phyloP scores from a whole-genome alignment of 2,113 vertebrate species.

The Vicugna pacos region DNA sequence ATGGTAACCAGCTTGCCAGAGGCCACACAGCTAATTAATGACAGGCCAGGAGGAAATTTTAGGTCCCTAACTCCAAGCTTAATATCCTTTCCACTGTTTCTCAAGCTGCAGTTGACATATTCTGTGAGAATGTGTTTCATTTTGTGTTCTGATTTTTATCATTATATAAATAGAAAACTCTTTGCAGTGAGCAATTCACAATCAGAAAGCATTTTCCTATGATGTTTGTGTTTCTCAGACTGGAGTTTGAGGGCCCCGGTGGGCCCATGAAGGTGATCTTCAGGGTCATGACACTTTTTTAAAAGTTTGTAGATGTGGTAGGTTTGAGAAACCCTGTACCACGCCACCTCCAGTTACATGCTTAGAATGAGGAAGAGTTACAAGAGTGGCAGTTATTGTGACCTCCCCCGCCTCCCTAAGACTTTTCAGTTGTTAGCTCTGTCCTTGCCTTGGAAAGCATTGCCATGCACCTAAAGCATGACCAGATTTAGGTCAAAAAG shows the following conservation, averaged over 20 bases:
- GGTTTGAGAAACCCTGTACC: neutral
- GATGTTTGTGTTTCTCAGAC: neutral
- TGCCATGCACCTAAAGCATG: neutral
- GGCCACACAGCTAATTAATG: neutral
- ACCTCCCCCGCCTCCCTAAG: neutral
- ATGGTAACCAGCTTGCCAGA: neutral
- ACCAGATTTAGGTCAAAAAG: neutral
- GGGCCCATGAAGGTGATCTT: neutral
- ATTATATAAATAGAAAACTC: neutral
- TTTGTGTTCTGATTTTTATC: conserved; percentile 39
- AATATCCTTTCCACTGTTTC: neutral
- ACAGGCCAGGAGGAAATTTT: neutral
- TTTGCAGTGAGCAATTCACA: neutral
- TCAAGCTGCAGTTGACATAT: neutral
- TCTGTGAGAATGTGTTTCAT: neutral
- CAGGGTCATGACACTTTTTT: neutral
- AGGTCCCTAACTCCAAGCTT: neutral
- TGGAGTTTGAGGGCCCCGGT: neutral
- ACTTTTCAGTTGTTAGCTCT: neutral
- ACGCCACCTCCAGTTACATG: neutral
- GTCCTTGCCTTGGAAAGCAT: neutral
- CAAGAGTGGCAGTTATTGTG: neutral
- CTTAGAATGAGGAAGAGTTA: neutral
- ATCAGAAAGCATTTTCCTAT: neutral
- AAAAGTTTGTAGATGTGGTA: neutral